Conservation (phyloP, 1,140 invertebrate genomes). For the Halesus radiatus region DNA sequence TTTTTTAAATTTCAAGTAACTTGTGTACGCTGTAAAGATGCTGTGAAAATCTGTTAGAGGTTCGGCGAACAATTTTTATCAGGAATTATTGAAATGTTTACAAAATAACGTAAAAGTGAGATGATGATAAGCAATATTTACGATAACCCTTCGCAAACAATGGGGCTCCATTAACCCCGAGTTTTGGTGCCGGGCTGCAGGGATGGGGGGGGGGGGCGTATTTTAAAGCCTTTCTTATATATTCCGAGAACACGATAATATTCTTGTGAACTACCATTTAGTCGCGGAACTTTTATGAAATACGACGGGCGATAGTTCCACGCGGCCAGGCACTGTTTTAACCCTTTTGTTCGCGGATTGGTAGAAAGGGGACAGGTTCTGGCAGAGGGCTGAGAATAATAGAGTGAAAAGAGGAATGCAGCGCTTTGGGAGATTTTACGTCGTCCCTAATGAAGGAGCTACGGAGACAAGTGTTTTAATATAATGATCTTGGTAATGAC, state of each 20-base stretch:
- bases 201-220: not conserved
- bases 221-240: slow-evolving; percentile 54
- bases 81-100: slow-evolving; percentile 40
- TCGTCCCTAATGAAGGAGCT: slow-evolving; percentile 31
- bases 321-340: slow-evolving; percentile 44
- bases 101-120: slow-evolving; percentile 36
- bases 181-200: not conserved
- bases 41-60: not conserved
- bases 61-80: slow-evolving; percentile 17
- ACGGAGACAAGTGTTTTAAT: slow-evolving; percentile 4
- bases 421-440: slow-evolving; percentile 33
- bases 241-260: slow-evolving; percentile 55
- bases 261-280: slow-evolving; percentile 56
- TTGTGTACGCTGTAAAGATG: not conserved
- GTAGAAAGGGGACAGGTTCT: slow-evolving; percentile 35
- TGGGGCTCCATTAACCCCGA: slow-evolving; percentile 30
- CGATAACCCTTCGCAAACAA: slow-evolving; percentile 43
- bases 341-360: slow-evolving; percentile 40
- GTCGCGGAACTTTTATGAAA: slow-evolving; percentile 54
- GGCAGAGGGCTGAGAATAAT: slow-evolving; percentile 33
- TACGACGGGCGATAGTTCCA: slow-evolving; percentile 53
- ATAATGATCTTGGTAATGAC: slow-evolving; percentile 35
- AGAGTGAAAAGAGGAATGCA: slow-evolving; percentile 43
- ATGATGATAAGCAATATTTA: slow-evolving; percentile 38
- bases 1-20: too few relatives aligned